These are phyloP conservation scores for Aspidapion aeneum DNA, from an alignment of 2,888 invertebrate genomes.

Conservation along the genomic window DNA sequence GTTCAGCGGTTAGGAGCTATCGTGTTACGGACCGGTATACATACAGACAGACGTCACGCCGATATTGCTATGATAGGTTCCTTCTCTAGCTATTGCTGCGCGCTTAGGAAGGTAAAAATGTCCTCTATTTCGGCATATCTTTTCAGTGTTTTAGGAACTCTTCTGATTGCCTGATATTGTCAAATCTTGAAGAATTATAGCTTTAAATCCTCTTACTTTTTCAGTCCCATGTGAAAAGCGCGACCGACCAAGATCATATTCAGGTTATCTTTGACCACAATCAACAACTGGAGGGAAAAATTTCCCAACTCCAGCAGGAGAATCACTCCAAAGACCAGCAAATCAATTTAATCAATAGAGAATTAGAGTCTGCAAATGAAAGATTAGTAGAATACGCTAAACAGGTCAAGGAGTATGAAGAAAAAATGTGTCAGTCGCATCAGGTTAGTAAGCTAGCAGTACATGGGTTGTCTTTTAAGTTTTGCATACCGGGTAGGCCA, in stretches of 20 bases:
- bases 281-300: conserved; percentile 19
- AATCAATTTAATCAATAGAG: conserved; percentile 28
- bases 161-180: too few species aligned
- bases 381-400: conserved; percentile 25
- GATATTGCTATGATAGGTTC: too few species aligned
- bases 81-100: too few species aligned
- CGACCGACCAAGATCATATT: conserved; percentile 30
- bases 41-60: too few species aligned
- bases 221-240: conserved; percentile 33
- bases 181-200: too few species aligned
- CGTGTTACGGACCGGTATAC: too few species aligned
- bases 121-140: too few species aligned
- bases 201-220: conserved; percentile 21
- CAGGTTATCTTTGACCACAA: conserved; percentile 30
- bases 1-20: too few species aligned
- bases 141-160: too few species aligned
- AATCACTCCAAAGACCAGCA: conserved; percentile 31
- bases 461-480: too few species aligned
- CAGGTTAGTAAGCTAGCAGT: conserved; percentile 28
- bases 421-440: conserved; percentile 23
- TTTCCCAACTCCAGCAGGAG: conserved; percentile 27
- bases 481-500: too few species aligned
- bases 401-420: conserved; percentile 30
- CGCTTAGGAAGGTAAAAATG: too few species aligned
- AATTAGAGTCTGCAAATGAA: conserved; percentile 30